These are phyloP conservation scores for Scaptomyza cyrtandrae DNA, from an alignment of 2,888 invertebrate genomes.

Conservation along the genomic window DNA sequence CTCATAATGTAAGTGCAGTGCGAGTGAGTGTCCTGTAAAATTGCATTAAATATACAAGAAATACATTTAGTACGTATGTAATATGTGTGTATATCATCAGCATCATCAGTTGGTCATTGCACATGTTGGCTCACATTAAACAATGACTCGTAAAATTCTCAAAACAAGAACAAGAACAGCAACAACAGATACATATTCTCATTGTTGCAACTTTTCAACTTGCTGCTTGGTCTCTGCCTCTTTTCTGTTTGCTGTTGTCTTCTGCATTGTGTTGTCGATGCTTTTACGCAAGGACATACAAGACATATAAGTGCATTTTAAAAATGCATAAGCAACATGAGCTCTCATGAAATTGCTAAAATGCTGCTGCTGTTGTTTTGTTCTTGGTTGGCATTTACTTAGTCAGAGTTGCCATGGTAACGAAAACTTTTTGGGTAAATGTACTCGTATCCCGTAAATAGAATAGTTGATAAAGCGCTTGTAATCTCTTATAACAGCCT, in stretches of 20 bases:
- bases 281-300: constrained; percentile 60
- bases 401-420: constrained; percentile 13
- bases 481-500: constrained; percentile 25
- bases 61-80: background rate
- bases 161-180: background rate
- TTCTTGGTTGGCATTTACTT: constrained; percentile 38
- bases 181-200: constrained; percentile 44
- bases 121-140: constrained; percentile 49
- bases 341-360: constrained; percentile 56
- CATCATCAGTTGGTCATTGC: constrained; percentile 9
- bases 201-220: constrained; percentile 34
- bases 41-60: constrained; percentile 63
- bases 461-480: constrained; percentile 57
- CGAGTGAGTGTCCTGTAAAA: constrained; percentile 46
- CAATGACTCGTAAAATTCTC: constrained; percentile 70
- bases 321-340: constrained; percentile 71
- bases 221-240: constrained; percentile 15
- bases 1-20: constrained; percentile 36
- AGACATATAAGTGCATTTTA: constrained; percentile 68
- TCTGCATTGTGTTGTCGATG: constrained; percentile 58
- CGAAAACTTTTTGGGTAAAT: constrained; percentile 17
- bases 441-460: constrained; percentile 49
- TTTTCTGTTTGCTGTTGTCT: constrained; percentile 21
- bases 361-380: constrained; percentile 18
- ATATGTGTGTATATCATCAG: constrained; percentile 26